Evolutionary conservation across 1,140 invertebrate genomes (phyloP).

Genomic region (Archegozetes longisetosus): DNA sequence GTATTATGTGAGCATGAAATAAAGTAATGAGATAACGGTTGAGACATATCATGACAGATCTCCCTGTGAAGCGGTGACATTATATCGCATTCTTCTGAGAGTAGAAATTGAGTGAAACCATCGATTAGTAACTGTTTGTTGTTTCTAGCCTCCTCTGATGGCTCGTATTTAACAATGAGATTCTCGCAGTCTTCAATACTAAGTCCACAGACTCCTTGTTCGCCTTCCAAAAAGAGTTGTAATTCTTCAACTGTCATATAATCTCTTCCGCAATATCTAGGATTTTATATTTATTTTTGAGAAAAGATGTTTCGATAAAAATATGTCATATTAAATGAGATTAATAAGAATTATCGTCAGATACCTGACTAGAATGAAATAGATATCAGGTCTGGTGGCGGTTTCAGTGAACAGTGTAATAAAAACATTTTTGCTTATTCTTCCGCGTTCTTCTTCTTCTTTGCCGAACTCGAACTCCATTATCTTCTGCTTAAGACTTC

Average conservation of each 20-base stretch:
- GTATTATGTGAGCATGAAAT: conserved; percentile 39
- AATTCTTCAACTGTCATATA: conserved; percentile 43
- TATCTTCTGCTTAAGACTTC: conserved; percentile 37
- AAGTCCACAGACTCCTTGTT: conserved; percentile 42
- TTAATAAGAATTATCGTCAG: conserved; percentile 3
- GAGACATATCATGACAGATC: conserved; percentile 36
- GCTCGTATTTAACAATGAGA: conserved; percentile 41
- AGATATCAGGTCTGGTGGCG: conserved; percentile 44
- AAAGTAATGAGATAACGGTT: conserved; percentile 38
- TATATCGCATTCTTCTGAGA: conserved; percentile 40
- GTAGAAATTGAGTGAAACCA: conserved; percentile 42
- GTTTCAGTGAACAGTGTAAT: conserved; percentile 45
- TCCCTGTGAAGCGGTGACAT: conserved; percentile 34
- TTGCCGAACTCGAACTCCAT: conserved; percentile 35
- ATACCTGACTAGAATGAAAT: conserved; percentile 44
- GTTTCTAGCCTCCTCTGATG: conserved; percentile 37
- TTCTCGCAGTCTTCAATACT: conserved; percentile 36
- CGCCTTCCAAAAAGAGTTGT: conserved; percentile 43
- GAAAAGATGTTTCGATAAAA: neutral
- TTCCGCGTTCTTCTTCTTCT: conserved; percentile 32
- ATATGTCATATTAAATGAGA: conserved; percentile 7
- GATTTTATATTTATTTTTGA: conserved; percentile 18
- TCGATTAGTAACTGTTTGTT: conserved; percentile 41
- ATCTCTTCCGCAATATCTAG: conserved; percentile 45
- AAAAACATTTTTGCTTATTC: conserved; percentile 40